Evolutionary conservation across 2,113 vertebrate species (phyloP).

Genomic region (Macaca mulatta): DNA sequence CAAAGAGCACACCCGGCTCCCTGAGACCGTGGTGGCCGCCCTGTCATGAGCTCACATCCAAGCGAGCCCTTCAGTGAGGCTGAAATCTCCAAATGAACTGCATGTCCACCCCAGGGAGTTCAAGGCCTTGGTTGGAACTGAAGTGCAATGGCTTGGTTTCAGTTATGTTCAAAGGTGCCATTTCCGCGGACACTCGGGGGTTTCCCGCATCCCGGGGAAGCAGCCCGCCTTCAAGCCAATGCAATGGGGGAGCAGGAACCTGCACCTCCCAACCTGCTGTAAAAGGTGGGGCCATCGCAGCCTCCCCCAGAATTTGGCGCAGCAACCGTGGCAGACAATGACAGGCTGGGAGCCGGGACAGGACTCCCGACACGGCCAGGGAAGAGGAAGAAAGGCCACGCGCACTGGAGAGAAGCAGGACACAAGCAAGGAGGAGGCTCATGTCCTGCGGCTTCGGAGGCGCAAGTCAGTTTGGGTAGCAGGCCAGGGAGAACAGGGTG

Average conservation of each 20-base stretch:
- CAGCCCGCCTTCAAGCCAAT: accelerated
- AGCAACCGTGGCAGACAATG: not conserved
- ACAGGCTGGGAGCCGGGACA: not conserved
- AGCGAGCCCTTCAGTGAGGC: not conserved
- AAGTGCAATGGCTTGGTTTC: not conserved
- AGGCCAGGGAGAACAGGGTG: not conserved
- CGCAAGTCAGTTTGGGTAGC: accelerated
- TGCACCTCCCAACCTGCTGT: not conserved
- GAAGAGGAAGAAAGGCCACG: not conserved
- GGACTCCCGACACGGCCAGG: not conserved
- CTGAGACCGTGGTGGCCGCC: accelerated
- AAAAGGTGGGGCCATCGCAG: accelerated
- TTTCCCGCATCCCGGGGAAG: accelerated
- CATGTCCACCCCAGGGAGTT: not conserved
- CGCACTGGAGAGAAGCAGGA: not conserved
- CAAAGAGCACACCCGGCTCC: not conserved
- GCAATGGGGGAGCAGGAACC: no score
- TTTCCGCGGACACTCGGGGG: not conserved
- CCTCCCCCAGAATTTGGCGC: not conserved
- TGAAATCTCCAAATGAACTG: not conserved
- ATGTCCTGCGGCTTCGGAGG: not conserved
- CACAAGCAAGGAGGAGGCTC: not conserved
- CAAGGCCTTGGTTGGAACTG: not conserved
- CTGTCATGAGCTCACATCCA: not conserved
- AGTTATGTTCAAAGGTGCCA: accelerated